phyloP scores from a whole-genome alignment of 2,797 vertebrate species.

The Acestrorhynchus altus region DNA sequence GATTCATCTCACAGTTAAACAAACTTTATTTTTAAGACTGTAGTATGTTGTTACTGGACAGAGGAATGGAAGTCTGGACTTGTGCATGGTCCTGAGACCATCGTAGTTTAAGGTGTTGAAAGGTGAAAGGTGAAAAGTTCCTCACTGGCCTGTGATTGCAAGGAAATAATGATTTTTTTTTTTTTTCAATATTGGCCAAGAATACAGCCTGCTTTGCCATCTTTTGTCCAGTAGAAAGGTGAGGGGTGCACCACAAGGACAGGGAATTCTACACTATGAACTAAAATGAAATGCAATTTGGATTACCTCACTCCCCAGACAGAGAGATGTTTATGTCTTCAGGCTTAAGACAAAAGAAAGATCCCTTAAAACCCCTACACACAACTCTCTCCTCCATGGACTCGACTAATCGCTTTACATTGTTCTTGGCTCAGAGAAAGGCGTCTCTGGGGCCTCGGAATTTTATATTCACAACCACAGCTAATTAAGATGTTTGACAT shows the following conservation, averaged over 20 bases:
- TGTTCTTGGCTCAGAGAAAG: conserved; percentile 23
- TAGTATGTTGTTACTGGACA: neutral
- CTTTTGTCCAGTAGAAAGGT: conserved; percentile 15
- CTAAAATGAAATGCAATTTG: conserved; percentile 3
- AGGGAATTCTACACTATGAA: conserved; percentile 17
- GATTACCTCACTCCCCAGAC: conserved; percentile 18
- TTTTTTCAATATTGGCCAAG: conserved; percentile 15
- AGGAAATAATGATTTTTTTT: neutral
- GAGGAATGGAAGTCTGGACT: neutral
- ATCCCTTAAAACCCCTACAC: conserved; percentile 31
- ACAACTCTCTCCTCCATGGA: neutral
- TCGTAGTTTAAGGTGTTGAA: too few relatives aligned
- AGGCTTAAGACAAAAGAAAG: conserved; percentile 59
- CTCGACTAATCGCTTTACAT: conserved; percentile 21
- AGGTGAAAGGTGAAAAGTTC: too few relatives aligned
- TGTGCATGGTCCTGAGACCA: too few relatives aligned
- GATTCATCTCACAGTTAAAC: too few relatives aligned
- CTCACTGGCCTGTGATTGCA: conserved; percentile 8
- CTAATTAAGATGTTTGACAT: conserved; percentile 70
- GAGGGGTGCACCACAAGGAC: neutral
- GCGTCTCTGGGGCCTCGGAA: conserved; percentile 18
- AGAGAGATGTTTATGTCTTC: conserved; percentile 47
- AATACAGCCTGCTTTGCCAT: neutral
- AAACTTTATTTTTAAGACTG: too few relatives aligned
- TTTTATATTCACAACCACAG: conserved; percentile 35